phyloP scores from a whole-genome alignment of 2,797 vertebrate species.

The Microctenopoma lineatum region DNA sequence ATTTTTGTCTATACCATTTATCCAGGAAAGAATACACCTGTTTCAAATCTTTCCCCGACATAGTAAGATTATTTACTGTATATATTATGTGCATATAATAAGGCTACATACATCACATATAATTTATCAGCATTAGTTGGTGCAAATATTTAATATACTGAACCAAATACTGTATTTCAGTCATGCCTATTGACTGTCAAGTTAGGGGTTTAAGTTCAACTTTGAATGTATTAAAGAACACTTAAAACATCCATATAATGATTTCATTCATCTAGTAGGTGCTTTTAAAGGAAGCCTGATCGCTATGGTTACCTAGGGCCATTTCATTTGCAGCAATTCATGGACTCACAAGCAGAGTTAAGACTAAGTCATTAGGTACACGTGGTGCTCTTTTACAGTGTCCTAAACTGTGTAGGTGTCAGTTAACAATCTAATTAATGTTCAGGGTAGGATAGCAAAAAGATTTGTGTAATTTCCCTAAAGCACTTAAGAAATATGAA shows the following conservation, averaged over 20 bases:
- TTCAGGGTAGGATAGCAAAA: slow-evolving; percentile 62
- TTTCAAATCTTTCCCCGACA: slow-evolving; percentile 41
- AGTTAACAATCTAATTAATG: slow-evolving; percentile 37
- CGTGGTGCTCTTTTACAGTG: slow-evolving; percentile 64
- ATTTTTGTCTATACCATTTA: slow-evolving; percentile 34
- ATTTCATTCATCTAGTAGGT: slow-evolving; percentile 68
- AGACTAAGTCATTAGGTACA: slow-evolving; percentile 39
- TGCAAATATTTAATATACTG: slow-evolving; percentile 77
- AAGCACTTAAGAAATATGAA: slow-evolving; percentile 36
- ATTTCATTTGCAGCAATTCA: slow-evolving; percentile 35
- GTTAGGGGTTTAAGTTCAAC: slow-evolving; percentile 62
- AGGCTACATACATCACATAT: slow-evolving; percentile 52
- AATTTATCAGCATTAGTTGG: slow-evolving; percentile 73
- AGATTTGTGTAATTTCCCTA: slow-evolving; percentile 47
- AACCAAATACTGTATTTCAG: slow-evolving; percentile 83
- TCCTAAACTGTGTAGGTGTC: slow-evolving; percentile 54
- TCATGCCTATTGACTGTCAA: slow-evolving; percentile 68
- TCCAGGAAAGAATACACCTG: slow-evolving; percentile 36
- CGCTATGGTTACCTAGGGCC: slow-evolving; percentile 41
- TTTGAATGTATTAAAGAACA: slow-evolving; percentile 75
- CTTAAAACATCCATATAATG: slow-evolving; percentile 32
- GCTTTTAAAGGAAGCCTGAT: slow-evolving; percentile 76
- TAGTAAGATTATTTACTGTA: slow-evolving; percentile 52
- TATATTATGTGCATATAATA: slow-evolving; percentile 67
- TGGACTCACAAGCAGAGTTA: background rate